Base-by-base conservation (phyloP, 2,113 vertebrate species). In the Calidris pugnax region DNA sequence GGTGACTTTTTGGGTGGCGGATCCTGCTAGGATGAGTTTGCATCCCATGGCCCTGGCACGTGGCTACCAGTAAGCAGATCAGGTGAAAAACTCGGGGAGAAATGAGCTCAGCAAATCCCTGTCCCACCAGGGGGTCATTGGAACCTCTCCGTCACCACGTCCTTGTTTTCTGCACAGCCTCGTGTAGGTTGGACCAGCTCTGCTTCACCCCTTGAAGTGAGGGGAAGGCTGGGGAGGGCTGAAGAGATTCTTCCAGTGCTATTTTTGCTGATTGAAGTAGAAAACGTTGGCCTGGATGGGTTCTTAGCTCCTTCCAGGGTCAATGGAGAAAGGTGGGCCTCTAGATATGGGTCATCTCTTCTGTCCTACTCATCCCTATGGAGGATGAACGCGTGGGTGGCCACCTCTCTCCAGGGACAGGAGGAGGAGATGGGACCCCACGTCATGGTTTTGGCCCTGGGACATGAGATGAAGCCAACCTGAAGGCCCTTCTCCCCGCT, bases 401-500 rank as follows among this genome's bases (percentile, higher is more conserved):
- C 19, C 33, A 5, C 3, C 18, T 56, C n/a, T 56, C 22, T 26
- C 60, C 68, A 17, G 56, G 43, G 57, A 9, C 1, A 28, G 30
- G 12, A 28, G 39, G 8, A 41, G 53, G 9, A 63, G 4, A 35
- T n/a, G 1, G 1, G 24, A 32, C 32, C 55, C 10, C 0, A 23
- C 10, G 0, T 7, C 5, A 3, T 4, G 5, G 1, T 62, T 72
- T 39, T 2, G 7, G 27, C 8, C 2, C 0, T 6, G 35, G 55
- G 55, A 18, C 7, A 6, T 0, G 66, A 41, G 48, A 5, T 7
- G 37, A 41, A 71, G 8, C 19, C 78, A 24, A 24, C 18, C 33
- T 8, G 22, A 53, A 72, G 21, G 8, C 8, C 6, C 26, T 37
- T 37, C n/a, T 47, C 28, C 11, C 51, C 18, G 4, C 75, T 50